Evolutionary conservation across 2,113 vertebrate genomes (phyloP).

Genomic region (Archocentrus centrarchus): DNA sequence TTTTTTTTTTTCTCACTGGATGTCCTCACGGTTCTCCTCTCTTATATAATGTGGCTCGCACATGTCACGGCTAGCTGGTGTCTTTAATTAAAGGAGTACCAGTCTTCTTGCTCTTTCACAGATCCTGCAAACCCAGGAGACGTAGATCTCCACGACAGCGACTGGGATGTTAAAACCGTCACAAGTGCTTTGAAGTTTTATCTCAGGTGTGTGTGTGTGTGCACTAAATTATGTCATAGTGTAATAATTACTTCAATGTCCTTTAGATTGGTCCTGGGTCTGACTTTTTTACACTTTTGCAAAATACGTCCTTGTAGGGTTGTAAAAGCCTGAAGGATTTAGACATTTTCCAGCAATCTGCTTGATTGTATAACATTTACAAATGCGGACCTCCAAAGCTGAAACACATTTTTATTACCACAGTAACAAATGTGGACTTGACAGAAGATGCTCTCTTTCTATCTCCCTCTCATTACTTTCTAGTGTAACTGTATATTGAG

Average conservation of each 20-base stretch:
- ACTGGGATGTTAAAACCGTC: slow-evolving; percentile 95
- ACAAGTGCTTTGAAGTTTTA: slow-evolving; percentile 98
- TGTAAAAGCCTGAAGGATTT: not conserved
- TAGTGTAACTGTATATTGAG: not conserved
- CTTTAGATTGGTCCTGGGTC: not conserved
- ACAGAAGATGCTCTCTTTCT: not conserved
- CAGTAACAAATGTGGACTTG: not conserved
- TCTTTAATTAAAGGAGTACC: not conserved
- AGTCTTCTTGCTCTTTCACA: slow-evolving; percentile 53
- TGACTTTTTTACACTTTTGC: not conserved
- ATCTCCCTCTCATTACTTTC: slow-evolving; percentile 3
- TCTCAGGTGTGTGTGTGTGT: slow-evolving; percentile 84
- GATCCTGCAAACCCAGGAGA: slow-evolving; percentile 91
- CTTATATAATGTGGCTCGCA: not conserved
- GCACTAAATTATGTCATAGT: not conserved
- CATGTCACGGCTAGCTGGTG: not conserved
- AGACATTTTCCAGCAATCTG: not conserved
- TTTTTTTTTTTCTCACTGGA: not conserved
- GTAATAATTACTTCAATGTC: not conserved
- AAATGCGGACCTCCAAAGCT: not conserved
- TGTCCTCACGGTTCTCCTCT: not conserved
- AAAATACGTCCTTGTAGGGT: not conserved
- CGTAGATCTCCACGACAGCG: slow-evolving; percentile 87
- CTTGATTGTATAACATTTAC: not conserved
- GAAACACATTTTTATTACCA: slow-evolving; percentile 7